phyloP scores from a whole-genome alignment of 1,140 invertebrate species.

The Odontomachus brunneus region DNA sequence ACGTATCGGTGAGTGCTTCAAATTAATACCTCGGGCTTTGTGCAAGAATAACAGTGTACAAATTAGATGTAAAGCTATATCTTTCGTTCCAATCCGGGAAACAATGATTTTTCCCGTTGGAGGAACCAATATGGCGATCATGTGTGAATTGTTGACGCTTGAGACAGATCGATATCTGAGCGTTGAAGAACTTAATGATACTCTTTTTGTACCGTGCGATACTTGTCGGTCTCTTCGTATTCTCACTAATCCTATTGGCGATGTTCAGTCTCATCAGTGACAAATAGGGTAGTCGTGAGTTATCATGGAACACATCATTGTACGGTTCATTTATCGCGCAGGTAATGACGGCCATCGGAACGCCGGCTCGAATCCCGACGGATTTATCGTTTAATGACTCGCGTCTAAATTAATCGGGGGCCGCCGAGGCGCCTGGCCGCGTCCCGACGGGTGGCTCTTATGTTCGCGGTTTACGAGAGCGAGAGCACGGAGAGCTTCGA shows the following conservation, averaged over 20 bases:
- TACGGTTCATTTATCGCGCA: conserved; percentile 68
- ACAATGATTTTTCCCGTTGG: too few relatives aligned
- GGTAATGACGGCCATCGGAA: conserved; percentile 68
- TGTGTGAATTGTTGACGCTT: too few relatives aligned
- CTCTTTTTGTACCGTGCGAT: not conserved
- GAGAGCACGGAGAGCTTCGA: conserved; percentile 15
- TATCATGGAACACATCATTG: conserved; percentile 64
- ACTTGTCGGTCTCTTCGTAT: not conserved
- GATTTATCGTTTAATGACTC: conserved; percentile 70
- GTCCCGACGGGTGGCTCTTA: conserved; percentile 12
- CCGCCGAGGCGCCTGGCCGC: conserved; percentile 22
- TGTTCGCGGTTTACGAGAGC: conserved; percentile 30
- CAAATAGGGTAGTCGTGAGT: conserved; percentile 60
- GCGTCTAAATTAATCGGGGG: conserved; percentile 65
- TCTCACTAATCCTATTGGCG: not conserved
- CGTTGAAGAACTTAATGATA: too few relatives aligned
- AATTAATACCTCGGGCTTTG: not conserved
- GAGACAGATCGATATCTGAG: too few relatives aligned
- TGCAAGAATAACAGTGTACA: not conserved
- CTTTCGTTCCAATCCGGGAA: too few relatives aligned
- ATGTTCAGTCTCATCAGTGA: conserved; percentile 42
- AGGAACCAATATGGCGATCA: too few relatives aligned
- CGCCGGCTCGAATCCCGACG: conserved; percentile 38
- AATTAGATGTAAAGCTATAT: too few relatives aligned
- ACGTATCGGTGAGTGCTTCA: not conserved